Base-by-base conservation (phyloP, 37 sponge, comb jelly and placozoan genomes). In the Mnemiopsis leidyi region DNA sequence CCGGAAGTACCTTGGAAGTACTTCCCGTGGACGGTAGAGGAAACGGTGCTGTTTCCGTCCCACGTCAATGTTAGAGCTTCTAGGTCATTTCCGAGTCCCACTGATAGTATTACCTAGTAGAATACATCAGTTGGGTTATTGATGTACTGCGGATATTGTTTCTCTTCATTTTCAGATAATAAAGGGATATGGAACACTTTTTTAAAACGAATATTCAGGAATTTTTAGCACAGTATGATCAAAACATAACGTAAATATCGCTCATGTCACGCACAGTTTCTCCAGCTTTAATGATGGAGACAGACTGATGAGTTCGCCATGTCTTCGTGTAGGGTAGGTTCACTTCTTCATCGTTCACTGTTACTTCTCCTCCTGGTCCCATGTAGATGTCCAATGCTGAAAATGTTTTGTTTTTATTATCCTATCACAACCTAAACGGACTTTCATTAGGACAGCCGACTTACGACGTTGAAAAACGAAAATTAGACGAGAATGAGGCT, bases 31-130 rank as follows among this genome's bases (percentile, higher is more conserved):
- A 71, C 20, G 5, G 75, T 71, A 25, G 75, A 29, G 75, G 75
- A 71, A 5, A 71, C 75, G 3, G 75, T 71, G 20, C 75, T 71
- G 75, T 71, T 71, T 7, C 75, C 75, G 75, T 71, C 75, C 75
- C 75, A 71, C n/a, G 75, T 71, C 30, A 71, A 2, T 71, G 25
- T n/a, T 71, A 71, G 21, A 28, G 75, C 75, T 28, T n/a, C 30
- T 25, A 71, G 30, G 3, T 18, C 75, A 71, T 29, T 28, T 28
- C 30, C 75, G 2, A 29, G 30, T 71, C 25, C 75, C 30, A 71
- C 30, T 25, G 25, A 29, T 18, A 71, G 3, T 25, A 71, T 25
- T 5, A 71, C 25, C 75, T 71, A n/a, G 30, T 29, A 28, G 75
- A 28, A 71, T n/a, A 28, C n/a, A n/a, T n/a, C n/a, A n/a, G n/a